Evolutionary conservation across 2,113 vertebrate species (phyloP).

Genomic region (Piliocolobus tephrosceles): DNA sequence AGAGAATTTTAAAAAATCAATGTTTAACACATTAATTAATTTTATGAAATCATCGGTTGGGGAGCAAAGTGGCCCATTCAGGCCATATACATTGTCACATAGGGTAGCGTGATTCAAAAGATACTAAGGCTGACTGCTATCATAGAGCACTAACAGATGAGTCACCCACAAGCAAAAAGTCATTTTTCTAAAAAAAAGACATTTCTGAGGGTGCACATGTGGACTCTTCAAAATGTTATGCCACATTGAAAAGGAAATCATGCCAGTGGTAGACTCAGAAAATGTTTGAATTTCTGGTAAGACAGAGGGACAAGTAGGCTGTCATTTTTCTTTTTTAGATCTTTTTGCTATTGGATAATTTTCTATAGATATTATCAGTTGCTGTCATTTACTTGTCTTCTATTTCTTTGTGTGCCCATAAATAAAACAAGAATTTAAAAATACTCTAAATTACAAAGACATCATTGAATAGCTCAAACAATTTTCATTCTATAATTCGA

Average conservation of each 20-base stretch:
- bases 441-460: background rate
- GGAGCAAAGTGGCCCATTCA: background rate
- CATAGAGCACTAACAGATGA: background rate
- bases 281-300: background rate
- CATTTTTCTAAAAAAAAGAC: background rate
- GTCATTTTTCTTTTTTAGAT: background rate
- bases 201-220: background rate
- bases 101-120: background rate
- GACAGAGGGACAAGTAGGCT: background rate
- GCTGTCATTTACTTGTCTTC: background rate
- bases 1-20: background rate
- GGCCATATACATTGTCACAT: background rate
- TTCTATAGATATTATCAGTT: background rate
- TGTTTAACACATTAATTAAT: background rate
- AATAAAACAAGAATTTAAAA: slow-evolving; percentile 30
- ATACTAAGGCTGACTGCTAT: background rate
- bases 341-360: background rate
- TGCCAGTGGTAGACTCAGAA: background rate
- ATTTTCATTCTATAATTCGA: background rate
- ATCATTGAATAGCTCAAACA: background rate
- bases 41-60: background rate
- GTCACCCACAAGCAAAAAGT: background rate
- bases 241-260: background rate
- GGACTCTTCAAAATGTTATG: background rate
- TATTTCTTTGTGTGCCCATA: background rate